These are phyloP conservation scores for Pteronura brasiliensis DNA, from an alignment of 2,113 vertebrate genomes.

Conservation along the genomic window DNA sequence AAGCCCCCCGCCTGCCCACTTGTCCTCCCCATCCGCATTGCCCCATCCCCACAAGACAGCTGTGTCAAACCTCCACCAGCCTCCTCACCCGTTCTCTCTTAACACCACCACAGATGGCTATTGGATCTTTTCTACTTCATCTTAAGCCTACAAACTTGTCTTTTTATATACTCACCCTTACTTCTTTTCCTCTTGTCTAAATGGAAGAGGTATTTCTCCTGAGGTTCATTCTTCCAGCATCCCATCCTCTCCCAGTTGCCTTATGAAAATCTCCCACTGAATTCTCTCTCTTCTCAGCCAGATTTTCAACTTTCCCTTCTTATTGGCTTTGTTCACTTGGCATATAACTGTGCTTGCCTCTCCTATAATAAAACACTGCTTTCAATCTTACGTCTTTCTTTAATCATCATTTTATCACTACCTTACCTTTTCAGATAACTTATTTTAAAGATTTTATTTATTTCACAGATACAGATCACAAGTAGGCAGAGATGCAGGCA, in stretches of 20 bases:
- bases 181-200: background rate
- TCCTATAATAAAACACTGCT: background rate
- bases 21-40: background rate
- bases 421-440: background rate
- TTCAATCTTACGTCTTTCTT: background rate
- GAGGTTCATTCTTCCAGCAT: background rate
- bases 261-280: background rate
- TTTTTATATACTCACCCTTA: background rate
- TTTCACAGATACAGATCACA: too few relatives aligned
- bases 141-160: background rate
- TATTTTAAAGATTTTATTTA: background rate
- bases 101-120: background rate
- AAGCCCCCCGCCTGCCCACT: background rate
- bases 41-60: background rate
- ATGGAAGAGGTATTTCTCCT: background rate
- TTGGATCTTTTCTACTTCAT: background rate
- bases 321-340: background rate
- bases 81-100: background rate
- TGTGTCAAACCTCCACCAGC: background rate
- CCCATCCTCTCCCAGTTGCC: background rate
- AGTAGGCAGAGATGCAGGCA: too few relatives aligned
- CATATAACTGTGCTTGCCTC: background rate
- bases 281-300: background rate
- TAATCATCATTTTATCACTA: background rate
- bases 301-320: background rate